phyloP scores from a whole-genome alignment of 2,888 invertebrate species.

The Sinodicranocentrus sp. region DNA sequence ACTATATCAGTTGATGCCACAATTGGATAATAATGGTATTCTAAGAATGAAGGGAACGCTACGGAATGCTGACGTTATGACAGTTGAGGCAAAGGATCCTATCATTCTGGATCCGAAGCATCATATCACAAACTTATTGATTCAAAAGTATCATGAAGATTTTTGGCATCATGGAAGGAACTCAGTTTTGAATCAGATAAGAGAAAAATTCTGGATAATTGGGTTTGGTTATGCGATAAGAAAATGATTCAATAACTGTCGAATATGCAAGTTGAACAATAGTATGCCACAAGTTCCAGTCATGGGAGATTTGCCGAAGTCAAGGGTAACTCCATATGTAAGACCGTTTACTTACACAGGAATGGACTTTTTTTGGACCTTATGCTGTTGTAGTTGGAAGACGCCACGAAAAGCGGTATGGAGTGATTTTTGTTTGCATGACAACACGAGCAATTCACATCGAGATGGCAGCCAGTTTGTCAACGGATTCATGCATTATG shows the following conservation, averaged over 20 bases:
- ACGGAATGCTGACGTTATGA: background rate
- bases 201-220: conserved; percentile 38
- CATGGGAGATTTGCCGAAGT: conserved; percentile 25
- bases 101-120: background rate
- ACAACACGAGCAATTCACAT: conserved; percentile 32
- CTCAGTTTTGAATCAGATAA: background rate
- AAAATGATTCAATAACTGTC: no score
- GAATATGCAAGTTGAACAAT: no score
- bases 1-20: background rate
- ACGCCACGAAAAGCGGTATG: conserved; percentile 30
- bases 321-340: background rate
- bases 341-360: background rate
- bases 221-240: no score
- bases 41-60: conserved; percentile 5
- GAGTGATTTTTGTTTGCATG: conserved; percentile 31
- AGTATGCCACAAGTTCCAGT: no score
- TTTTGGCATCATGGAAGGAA: conserved; percentile 8
- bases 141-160: background rate
- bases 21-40: background rate
- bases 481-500: conserved; percentile 39
- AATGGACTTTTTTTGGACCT: conserved; percentile 21
- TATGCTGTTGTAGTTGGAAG: conserved; percentile 21
- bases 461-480: conserved; percentile 20
- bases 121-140: conserved; percentile 1
- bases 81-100: background rate